Base-by-base conservation (phyloP, 2,797 vertebrate species). In the Acanthurus leucopareius region DNA sequence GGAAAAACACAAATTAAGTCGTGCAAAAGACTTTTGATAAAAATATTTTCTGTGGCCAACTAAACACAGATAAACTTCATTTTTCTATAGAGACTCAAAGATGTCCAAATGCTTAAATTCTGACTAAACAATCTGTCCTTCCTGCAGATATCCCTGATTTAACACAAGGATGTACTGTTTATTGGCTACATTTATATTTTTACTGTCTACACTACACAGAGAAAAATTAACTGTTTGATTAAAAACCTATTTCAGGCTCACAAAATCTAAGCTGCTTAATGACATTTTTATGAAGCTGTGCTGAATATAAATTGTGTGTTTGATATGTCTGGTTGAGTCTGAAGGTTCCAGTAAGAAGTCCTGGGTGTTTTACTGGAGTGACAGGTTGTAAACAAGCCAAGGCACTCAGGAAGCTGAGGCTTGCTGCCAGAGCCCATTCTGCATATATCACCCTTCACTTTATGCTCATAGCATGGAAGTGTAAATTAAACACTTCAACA, bases 311-410 rank as follows among this genome's bases (percentile, higher is more conserved):
- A 91, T 85, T 16, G 69, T 60, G 65, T 49, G 48, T 77, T 89
- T 85, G 77, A 86, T 80, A 72, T 5, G 61, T 56, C 73, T 81
- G 64, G n/a, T 54, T 70, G 62, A 72, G 70, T 52, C 76, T 44
- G 49, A 82, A 47, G 69, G 77, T 7, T 35, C 28, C 28, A 32
- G 28, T 32, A 32, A 32, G 28, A 32, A 72, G 75, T 49, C 42
- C 42, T 9, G 38, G 51, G 81, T 40, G 68, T 56, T 57, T 66
- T 44, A 13, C 32, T 35, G 66, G 70, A 78, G 80, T 52, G 80
- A 82, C 15, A 2, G 59, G 77, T 38, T 82, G 80, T 90, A 91
- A 91, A 92, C 75, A 82, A 85, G 75, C 67, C 77, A 0, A 13
- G 3, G 40, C 51, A 28, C 28, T 11, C 69, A 69, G 70, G 73